Evolutionary conservation across 2,797 vertebrate species (phyloP).

Genomic region (Tadarida brasiliensis): DNA sequence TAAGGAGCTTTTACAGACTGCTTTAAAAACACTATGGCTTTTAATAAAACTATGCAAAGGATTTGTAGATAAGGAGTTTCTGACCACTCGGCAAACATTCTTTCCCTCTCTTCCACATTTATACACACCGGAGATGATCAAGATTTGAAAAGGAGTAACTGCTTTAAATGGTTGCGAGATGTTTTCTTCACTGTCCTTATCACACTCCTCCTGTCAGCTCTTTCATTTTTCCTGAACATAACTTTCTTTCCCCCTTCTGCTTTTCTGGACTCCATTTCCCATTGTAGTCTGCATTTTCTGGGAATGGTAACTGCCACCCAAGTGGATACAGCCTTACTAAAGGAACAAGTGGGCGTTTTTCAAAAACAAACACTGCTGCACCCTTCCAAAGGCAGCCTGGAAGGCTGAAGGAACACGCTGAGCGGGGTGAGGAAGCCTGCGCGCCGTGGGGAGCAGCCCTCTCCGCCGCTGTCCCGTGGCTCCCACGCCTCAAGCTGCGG

Average conservation of each 20-base stretch:
- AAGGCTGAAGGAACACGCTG: neutral
- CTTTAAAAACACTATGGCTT: neutral
- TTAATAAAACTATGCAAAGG: constrained; percentile 8
- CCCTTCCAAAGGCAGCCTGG: neutral
- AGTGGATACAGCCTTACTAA: neutral
- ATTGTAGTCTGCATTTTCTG: neutral
- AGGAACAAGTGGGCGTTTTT: neutral
- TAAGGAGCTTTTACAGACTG: neutral
- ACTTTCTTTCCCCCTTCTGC: neutral
- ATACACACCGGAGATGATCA: neutral
- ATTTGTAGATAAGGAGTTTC: constrained; percentile 25
- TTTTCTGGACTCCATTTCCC: constrained; percentile 37
- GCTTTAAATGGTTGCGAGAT: neutral
- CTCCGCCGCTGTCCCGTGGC: neutral
- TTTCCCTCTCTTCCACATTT: no score
- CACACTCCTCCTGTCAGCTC: neutral
- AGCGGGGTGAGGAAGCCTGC: neutral
- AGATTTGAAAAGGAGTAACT: neutral
- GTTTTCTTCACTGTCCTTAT: neutral
- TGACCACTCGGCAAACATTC: neutral
- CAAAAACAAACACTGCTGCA: neutral
- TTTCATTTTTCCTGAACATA: neutral
- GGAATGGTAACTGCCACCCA: neutral
- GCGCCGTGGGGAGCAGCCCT: neutral
- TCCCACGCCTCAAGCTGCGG: neutral